A percentile compares a stretch with the other conserved stretches of the same genome.
These are phyloP conservation scores for Steatornis caripensis DNA, from an alignment of 2,113 vertebrate species.

Conservation along the genomic window DNA sequence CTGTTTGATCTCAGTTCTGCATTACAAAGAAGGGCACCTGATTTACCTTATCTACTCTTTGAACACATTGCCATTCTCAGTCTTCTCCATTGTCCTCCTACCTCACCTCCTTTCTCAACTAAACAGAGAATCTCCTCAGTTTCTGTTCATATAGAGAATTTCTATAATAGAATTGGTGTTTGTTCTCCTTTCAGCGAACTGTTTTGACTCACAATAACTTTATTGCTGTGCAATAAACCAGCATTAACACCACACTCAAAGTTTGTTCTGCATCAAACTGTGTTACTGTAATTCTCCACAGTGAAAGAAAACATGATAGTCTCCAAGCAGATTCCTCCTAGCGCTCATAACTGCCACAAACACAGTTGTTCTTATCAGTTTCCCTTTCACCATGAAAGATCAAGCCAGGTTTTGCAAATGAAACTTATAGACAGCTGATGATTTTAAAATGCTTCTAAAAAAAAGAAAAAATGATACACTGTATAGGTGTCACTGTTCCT, in stretches of 20 bases:
- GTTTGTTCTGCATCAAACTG: background rate
- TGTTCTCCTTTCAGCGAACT: background rate
- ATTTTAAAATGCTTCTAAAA: background rate
- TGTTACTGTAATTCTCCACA: background rate
- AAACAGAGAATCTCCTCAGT: background rate
- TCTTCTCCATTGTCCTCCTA: background rate
- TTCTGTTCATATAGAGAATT: background rate
- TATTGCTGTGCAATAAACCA: background rate
- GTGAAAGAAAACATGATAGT: background rate
- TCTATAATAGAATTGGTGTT: background rate
- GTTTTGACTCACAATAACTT: background rate
- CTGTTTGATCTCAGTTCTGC: background rate
- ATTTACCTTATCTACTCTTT: background rate
- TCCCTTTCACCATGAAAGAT: background rate
- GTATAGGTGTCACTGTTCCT: background rate
- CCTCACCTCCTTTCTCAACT: background rate
- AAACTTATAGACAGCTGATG: background rate
- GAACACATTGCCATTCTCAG: background rate
- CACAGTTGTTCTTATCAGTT: background rate
- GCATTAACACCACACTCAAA: background rate
- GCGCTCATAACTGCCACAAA: background rate
- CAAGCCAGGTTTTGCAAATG: background rate
- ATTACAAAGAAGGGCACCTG: background rate
- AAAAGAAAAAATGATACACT: background rate
- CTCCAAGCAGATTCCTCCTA: background rate